These are phyloP conservation scores for Pseudococcus longispinus DNA, from an alignment of 2,888 invertebrate genomes.

Conservation along the genomic window DNA sequence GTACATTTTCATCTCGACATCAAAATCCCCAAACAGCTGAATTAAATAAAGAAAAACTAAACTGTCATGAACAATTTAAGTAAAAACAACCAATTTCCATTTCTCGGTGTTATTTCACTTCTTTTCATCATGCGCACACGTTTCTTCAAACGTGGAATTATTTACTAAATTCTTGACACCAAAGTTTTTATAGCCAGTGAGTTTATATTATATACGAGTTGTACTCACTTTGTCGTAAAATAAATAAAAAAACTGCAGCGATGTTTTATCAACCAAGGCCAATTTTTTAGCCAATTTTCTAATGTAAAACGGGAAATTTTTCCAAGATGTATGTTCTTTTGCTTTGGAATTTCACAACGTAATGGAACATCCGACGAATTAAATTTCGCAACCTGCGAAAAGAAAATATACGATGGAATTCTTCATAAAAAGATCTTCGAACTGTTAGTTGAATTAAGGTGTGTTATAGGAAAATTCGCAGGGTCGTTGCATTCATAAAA, in stretches of 20 bases:
- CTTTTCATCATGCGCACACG: not conserved
- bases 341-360: not conserved
- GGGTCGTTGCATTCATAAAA: too few species aligned
- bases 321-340: not conserved
- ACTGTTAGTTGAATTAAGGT: not conserved
- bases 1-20: constrained; percentile 16
- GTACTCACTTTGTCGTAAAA: not conserved
- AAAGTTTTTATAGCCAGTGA: not conserved
- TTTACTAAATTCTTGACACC: constrained; percentile 18
- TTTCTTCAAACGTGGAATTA: constrained; percentile 5
- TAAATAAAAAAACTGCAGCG: not conserved
- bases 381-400: not conserved
- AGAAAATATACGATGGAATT: not conserved
- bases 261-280: not conserved
- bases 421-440: not conserved
- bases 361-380: not conserved
- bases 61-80: constrained; percentile 42
- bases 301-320: not conserved
- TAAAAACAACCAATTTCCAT: constrained; percentile 43
- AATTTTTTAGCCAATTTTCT: constrained; percentile 7
- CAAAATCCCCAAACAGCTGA: constrained; percentile 41
- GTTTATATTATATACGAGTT: not conserved
- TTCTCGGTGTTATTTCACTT: constrained; percentile 17
- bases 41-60: constrained; percentile 45
- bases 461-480: not conserved